Conservation (phyloP, 1,140 invertebrate species). For the Brachionus angularis region DNA sequence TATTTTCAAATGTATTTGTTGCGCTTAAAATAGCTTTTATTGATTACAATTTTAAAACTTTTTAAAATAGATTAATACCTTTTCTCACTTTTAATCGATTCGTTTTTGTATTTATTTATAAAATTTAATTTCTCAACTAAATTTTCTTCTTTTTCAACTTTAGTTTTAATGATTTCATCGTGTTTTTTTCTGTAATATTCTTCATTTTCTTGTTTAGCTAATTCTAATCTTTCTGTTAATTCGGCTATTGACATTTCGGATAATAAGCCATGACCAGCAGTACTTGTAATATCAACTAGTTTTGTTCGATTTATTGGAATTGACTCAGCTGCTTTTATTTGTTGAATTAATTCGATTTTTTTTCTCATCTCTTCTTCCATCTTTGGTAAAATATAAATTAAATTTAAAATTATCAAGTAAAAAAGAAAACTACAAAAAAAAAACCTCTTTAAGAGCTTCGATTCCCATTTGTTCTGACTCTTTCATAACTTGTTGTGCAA, state of each 20-base stretch:
- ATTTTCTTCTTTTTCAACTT: slow-evolving; percentile 50
- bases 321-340: slow-evolving; percentile 56
- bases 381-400: slow-evolving; percentile 46
- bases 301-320: slow-evolving; percentile 50
- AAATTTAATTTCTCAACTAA: slow-evolving; percentile 32
- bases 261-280: slow-evolving; percentile 53
- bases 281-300: slow-evolving; percentile 53
- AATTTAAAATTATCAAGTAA: background rate
- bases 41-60: no score
- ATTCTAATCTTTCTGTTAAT: slow-evolving; percentile 53
- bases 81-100: slow-evolving; percentile 10
- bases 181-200: slow-evolving; percentile 53
- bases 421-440: background rate
- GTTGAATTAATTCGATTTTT: slow-evolving; percentile 56
- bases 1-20: background rate
- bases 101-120: slow-evolving; percentile 31
- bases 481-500: slow-evolving; percentile 37
- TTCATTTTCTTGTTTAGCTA: slow-evolving; percentile 50
- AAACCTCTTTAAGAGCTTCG: slow-evolving; percentile 34
- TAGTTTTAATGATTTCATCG: slow-evolving; percentile 53
- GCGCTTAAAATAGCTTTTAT: no score
- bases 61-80: no score
- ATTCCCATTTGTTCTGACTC: slow-evolving; percentile 6
- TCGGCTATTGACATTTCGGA: slow-evolving; percentile 58
- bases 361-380: slow-evolving; percentile 56